Percentiles rank a stretch among this genome's conserved stretches.
These are phyloP conservation scores for Torymus texanus DNA, from an alignment of 2,888 invertebrate genomes.

Conservation along the genomic window DNA sequence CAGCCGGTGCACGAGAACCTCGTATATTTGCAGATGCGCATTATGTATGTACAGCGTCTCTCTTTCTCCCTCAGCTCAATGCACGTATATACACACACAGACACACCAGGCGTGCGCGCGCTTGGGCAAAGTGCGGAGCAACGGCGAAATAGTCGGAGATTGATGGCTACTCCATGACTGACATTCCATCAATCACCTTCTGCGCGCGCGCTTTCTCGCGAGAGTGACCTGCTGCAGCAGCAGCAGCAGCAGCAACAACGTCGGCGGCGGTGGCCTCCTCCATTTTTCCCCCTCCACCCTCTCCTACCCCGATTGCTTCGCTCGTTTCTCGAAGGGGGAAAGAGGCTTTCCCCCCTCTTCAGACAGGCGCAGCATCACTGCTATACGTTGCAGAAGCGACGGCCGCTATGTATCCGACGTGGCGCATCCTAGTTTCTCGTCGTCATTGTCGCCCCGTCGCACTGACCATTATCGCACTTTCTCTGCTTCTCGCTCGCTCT, in stretches of 20 bases:
- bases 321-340: too few species aligned
- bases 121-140: slow-evolving; percentile 46
- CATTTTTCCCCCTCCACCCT: not conserved
- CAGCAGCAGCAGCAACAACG: not conserved
- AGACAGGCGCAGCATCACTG: not conserved
- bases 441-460: slow-evolving; percentile 49
- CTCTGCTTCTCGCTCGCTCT: slow-evolving; percentile 44
- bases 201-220: slow-evolving; percentile 18
- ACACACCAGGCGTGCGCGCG: not conserved
- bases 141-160: slow-evolving; percentile 66
- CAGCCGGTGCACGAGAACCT: slow-evolving; percentile 53
- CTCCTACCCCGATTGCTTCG: too few species aligned
- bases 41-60: slow-evolving; percentile 66
- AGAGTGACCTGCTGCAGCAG: slow-evolving; percentile 41
- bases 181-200: slow-evolving; percentile 74
- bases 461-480: slow-evolving; percentile 44
- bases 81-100: not conserved
- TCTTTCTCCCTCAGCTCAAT: not conserved
- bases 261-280: not conserved
- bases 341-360: not conserved
- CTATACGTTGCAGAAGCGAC: not conserved
- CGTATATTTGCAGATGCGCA: slow-evolving; percentile 68
- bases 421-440: slow-evolving; percentile 44
- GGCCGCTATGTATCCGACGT: not conserved
- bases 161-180: slow-evolving; percentile 74